phyloP scores from a whole-genome alignment of 1,140 invertebrate genomes.

The Drosophila orena region DNA sequence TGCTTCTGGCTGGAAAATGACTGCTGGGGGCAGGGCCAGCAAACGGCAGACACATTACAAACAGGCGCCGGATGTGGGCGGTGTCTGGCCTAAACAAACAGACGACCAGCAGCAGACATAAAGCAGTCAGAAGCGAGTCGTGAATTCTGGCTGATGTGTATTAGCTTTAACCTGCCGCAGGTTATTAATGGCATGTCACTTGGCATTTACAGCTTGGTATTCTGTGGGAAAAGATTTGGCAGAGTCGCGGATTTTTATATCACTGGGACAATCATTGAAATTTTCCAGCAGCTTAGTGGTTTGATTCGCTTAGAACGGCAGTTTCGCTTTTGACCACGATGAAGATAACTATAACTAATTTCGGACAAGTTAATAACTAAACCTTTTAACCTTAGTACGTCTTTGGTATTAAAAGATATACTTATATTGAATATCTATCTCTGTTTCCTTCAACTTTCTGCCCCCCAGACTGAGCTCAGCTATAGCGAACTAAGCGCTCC shows the following conservation, averaged over 20 bases:
- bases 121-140: constrained; percentile 13
- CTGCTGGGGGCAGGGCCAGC: constrained; percentile 8
- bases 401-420: too few species aligned
- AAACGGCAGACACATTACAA: constrained; percentile 73
- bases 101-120: constrained; percentile 19
- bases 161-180: constrained; percentile 10
- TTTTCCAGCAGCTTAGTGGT: too few species aligned
- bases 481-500: constrained; percentile 87
- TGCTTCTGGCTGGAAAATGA: not conserved
- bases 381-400: too few species aligned
- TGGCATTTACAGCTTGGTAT: not conserved
- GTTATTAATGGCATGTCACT: not conserved
- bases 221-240: not conserved
- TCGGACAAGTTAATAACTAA: too few species aligned
- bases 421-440: too few species aligned
- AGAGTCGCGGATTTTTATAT: too few species aligned
- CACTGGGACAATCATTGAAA: too few species aligned
- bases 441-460: not conserved
- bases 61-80: constrained; percentile 63
- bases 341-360: too few species aligned
- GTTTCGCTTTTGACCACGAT: too few species aligned
- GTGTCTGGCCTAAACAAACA: constrained; percentile 43
- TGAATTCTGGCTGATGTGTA: constrained; percentile 18
- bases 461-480: constrained; percentile 86
- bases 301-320: too few species aligned